Base-by-base conservation (phyloP, 2,797 vertebrate genomes). In the Hybognathus amarus region DNA sequence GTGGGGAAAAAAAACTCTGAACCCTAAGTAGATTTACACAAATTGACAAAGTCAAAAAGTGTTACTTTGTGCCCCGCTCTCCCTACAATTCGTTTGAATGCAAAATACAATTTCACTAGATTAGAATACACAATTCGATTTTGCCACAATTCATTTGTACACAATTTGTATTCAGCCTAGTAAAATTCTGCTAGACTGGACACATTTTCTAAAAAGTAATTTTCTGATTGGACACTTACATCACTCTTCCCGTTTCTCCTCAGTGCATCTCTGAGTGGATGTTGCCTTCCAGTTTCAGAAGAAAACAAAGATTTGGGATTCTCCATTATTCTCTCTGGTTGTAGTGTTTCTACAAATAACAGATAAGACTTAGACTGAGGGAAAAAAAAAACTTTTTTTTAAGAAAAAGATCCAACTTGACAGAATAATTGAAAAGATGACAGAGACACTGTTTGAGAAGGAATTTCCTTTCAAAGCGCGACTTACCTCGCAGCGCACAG, bases 401-500 rank as follows among this genome's bases (percentile, higher is more conserved):
- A 9, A 40, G 38, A 40, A 79, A 71, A 5, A 59, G n/a, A 30
- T n/a, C n/a, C 36, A 64, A 63, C 5, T 52, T 69, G 1, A 10
- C 5, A 18, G 7, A 24, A 56, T 13, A 54, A 56, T 38, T 45
- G 59, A 13, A 1, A 45, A n/a, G 77, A 77, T 22, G 59, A 78
- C 27, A 30, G 30, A 30, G 30, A 30, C 82, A 70, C 27, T 68
- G 33, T 85, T 27, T 36, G 42, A 27, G 7, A 59, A 67, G 10
- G 20, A 36, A 40, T 42, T 69, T 47, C 15, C 15, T n/a, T 22
- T 70, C 33, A 52, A 5, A 92, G 90, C 87, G 91, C 73, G 68
- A 88, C 92, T 74, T 93, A 95, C 95, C 95, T 93, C 95, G 93
- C 90, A 95, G 93, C 87, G 94, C 93, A 91, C 93, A 94, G 91